Evolutionary conservation across 2,888 invertebrate genomes (phyloP), one percentile per base, ranked within the genome.

Genomic region (Dasypolia templi): DNA sequence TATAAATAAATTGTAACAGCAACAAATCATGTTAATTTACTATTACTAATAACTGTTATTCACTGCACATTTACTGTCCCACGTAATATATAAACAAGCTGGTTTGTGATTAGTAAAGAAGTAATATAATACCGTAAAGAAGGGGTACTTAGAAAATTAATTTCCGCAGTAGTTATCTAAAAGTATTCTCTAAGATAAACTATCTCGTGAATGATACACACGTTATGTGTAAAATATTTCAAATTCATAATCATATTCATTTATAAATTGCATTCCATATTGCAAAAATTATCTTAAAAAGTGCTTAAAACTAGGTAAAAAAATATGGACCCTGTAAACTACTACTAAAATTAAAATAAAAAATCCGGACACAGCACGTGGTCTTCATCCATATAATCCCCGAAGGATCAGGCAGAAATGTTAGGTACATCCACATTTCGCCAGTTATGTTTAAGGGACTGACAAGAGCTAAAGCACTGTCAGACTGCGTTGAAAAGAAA

Each of bases 21-120:
- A 22, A 81, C 67, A 72, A 81, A 81, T 84, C 85, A 82, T 72
- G 32, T 61, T 76, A 84, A 82, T 82, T 81, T 84, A 81, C 53
- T 64, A 19, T 53, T 53, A 66, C 53, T 69, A 72, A 72, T 75
- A 63, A 71, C 59, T 63, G 62, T 66, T 58, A 53, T 65, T 58
- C 53, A 74, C 53, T 68, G 65, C 56, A 68, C 63, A 76, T 72
- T 64, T 67, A 61, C 55, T 51, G 53, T 81, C 62, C 14, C 49
- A 71, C 58, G 35, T 35, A 61, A 68, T 63, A 53, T 56, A 77
- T 68, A 74, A 65, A 83, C 59, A 42, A 53, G 26, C 63, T 56
- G 6, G 58, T 67, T 59, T 71, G 51, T 59, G 74, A 35, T 51
- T 59, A 62, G 63, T 79, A 72, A 79, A 79, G 69, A 78, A 53